phyloP scores from a whole-genome alignment of 2,113 vertebrate genomes.

The Tyto alba region DNA sequence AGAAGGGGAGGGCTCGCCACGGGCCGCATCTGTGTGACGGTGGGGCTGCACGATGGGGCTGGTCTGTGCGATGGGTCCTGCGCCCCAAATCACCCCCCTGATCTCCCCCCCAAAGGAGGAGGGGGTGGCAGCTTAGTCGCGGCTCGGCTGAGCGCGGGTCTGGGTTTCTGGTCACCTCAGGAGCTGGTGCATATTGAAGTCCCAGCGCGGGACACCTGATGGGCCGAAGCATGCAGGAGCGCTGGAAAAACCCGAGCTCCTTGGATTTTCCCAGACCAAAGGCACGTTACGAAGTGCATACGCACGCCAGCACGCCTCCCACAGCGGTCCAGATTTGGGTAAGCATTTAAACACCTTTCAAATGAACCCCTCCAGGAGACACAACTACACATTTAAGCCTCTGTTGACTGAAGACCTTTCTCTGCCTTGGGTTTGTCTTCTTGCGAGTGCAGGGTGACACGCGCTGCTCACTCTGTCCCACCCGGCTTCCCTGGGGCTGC shows the following conservation, averaged over 20 bases:
- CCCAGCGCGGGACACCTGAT: too few species aligned
- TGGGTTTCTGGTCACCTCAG: not conserved
- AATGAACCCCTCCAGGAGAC: not conserved
- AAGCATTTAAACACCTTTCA: not conserved
- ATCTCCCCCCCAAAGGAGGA: not conserved
- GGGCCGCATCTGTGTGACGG: not conserved
- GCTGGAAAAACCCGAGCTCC: not conserved
- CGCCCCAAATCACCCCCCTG: not conserved
- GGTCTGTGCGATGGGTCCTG: not conserved
- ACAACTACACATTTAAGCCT: not conserved
- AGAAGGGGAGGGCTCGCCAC: not conserved
- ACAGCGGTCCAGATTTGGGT: not conserved
- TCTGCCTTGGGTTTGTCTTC: not conserved
- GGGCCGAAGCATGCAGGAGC: not conserved
- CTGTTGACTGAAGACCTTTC: not conserved
- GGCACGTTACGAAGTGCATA: not conserved
- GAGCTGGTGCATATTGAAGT: too few species aligned
- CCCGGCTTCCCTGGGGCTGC: not conserved
- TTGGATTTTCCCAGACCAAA: not conserved
- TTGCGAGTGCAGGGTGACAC: not conserved
- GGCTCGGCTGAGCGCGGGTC: not conserved
- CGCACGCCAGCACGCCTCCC: not conserved
- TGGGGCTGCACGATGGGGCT: too few species aligned
- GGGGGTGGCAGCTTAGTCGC: not conserved
- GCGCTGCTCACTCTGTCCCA: not conserved